Conservation (phyloP, 2,888 invertebrate species). For the Myopa testacea region DNA sequence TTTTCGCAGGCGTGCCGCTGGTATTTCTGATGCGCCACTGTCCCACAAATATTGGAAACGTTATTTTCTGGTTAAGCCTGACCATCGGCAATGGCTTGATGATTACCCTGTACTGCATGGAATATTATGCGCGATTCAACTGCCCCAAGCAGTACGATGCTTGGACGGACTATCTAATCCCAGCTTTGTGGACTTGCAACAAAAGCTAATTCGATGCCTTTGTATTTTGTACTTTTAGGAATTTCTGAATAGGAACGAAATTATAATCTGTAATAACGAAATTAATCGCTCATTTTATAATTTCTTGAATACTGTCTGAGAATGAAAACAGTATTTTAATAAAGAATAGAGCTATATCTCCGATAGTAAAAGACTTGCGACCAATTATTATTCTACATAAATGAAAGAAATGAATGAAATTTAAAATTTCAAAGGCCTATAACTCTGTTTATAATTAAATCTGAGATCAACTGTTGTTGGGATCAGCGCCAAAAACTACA, state of each 20-base stretch:
- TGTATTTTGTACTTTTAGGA: background rate
- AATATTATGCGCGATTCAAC: constrained; percentile 69
- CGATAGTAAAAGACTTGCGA: background rate
- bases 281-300: background rate
- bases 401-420: no score
- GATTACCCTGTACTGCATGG: constrained; percentile 82
- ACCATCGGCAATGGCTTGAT: constrained; percentile 79
- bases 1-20: constrained; percentile 74
- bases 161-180: constrained; percentile 66
- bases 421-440: no score
- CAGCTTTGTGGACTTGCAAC: constrained; percentile 70
- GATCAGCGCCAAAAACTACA: no score
- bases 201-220: constrained; percentile 28
- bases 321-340: background rate
- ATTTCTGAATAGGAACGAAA: background rate
- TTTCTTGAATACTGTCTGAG: background rate
- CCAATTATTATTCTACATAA: no score
- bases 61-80: constrained; percentile 86
- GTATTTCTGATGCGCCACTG: constrained; percentile 71
- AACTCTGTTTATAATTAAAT: no score
- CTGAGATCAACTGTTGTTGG: no score
- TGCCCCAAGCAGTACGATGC: constrained; percentile 53
- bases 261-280: background rate
- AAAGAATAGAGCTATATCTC: background rate
- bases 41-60: constrained; percentile 74